phyloP scores from a whole-genome alignment of 2,888 invertebrate species.

The Listrodromus nycthemerus region DNA sequence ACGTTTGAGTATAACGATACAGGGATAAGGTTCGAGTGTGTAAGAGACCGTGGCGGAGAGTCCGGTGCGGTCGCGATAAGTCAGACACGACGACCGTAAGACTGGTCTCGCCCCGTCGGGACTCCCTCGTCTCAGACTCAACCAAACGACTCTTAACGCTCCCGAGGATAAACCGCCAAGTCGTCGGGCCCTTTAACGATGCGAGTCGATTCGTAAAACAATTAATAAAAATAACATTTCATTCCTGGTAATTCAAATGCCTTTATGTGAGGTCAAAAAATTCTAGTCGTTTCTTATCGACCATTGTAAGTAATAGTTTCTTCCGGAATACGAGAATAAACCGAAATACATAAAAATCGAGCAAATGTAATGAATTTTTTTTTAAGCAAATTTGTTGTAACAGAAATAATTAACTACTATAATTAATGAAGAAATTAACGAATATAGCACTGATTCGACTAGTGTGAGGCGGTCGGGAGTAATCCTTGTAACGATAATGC shows the following conservation, averaged over 20 bases:
- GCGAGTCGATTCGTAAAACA: not conserved
- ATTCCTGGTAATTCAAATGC: not conserved
- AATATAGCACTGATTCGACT: too few relatives aligned
- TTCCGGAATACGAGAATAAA: not conserved
- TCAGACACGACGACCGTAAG: slow-evolving; percentile 34
- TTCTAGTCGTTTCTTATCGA: not conserved
- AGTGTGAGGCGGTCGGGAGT: slow-evolving; percentile 3
- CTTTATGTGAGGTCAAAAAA: not conserved
- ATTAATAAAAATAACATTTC: not conserved
- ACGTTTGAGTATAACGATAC: slow-evolving; percentile 9
- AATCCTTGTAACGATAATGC: slow-evolving; percentile 45
- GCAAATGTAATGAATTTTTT: too few relatives aligned
- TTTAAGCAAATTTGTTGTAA: too few relatives aligned
- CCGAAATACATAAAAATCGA: too few relatives aligned
- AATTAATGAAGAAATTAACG: too few relatives aligned
- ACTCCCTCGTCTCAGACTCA: slow-evolving; percentile 10
- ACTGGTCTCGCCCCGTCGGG: slow-evolving; percentile 25
- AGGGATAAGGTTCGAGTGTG: slow-evolving; percentile 24
- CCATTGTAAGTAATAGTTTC: not conserved
- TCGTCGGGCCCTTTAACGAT: not conserved
- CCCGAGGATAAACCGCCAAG: not conserved
- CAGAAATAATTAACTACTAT: too few relatives aligned
- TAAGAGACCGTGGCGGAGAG: slow-evolving; percentile 5
- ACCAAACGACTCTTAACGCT: slow-evolving; percentile 7
- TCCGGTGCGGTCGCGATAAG: slow-evolving; percentile 37